Conservation (phyloP, 2,888 invertebrate genomes). For the Pristionchus fissidentatus region DNA sequence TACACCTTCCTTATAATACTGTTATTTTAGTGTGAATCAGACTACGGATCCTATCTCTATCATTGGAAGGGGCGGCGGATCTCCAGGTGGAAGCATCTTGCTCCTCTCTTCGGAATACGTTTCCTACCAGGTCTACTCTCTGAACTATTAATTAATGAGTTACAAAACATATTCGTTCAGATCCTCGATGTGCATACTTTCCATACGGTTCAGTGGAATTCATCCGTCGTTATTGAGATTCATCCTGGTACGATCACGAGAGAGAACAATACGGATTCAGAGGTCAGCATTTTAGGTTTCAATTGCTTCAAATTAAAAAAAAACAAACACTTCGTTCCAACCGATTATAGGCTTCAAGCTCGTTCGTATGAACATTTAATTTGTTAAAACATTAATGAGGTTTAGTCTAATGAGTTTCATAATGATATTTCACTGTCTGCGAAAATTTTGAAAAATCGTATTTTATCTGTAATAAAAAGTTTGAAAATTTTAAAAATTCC, state of each 20-base stretch:
- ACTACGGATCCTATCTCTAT: slow-evolving; percentile 45
- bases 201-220: slow-evolving; percentile 64
- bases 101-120: slow-evolving; percentile 45
- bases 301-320: too few species aligned
- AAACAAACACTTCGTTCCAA: too few species aligned
- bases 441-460: too few species aligned
- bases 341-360: too few species aligned
- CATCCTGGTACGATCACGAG: background rate
- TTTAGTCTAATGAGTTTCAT: too few species aligned
- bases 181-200: slow-evolving; percentile 64
- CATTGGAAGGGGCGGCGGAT: slow-evolving; percentile 42
- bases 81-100: background rate
- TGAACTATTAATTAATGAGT: slow-evolving; percentile 46
- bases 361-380: too few species aligned
- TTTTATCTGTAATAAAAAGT: too few species aligned
- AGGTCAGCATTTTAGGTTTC: slow-evolving; percentile 3
- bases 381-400: too few species aligned
- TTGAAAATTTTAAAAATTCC: too few species aligned
- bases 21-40: slow-evolving; percentile 44
- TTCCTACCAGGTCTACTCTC: slow-evolving; percentile 49
- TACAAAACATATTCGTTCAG: slow-evolving; percentile 49
- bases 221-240: slow-evolving; percentile 59
- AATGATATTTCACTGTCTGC: too few species aligned
- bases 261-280: background rate
- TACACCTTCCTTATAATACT: too few species aligned